Evolutionary conservation across 2,797 vertebrate genomes (phyloP).

Genomic region (Notoglanidium macrostoma): DNA sequence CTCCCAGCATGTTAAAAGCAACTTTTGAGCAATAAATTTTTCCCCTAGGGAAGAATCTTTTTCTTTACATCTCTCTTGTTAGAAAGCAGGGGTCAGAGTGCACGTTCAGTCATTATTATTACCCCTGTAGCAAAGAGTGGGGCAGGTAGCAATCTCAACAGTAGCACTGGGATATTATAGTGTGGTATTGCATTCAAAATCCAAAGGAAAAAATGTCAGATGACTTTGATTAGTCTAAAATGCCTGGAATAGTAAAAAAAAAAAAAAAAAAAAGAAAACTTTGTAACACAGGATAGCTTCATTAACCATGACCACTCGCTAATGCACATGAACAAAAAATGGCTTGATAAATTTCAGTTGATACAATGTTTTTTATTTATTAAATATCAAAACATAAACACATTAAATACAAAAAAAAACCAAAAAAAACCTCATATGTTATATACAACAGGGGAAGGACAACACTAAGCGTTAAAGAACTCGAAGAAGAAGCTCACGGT

Average conservation of each 20-base stretch:
- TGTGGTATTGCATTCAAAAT: background rate
- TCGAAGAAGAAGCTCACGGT: background rate
- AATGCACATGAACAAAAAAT: background rate
- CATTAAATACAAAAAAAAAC: background rate
- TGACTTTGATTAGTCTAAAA: background rate
- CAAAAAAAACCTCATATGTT: background rate
- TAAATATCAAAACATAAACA: background rate
- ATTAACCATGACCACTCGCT: background rate
- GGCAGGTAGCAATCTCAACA: background rate
- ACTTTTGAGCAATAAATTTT: background rate
- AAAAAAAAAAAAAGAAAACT: background rate
- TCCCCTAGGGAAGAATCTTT: background rate
- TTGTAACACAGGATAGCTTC: background rate
- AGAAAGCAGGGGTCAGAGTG: background rate
- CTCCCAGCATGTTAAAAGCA: background rate
- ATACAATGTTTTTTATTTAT: background rate
- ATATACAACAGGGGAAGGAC: background rate
- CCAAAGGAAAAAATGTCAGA: background rate
- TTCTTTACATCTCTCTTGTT: background rate
- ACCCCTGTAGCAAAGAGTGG: background rate
- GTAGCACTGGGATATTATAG: background rate
- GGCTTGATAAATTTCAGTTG: background rate
- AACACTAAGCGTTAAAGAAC: background rate
- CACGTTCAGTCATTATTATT: background rate
- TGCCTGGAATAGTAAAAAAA: background rate